These are phyloP conservation scores for Oriolus oriolus DNA, from an alignment of 2,113 vertebrate genomes.

Conservation along the genomic window DNA sequence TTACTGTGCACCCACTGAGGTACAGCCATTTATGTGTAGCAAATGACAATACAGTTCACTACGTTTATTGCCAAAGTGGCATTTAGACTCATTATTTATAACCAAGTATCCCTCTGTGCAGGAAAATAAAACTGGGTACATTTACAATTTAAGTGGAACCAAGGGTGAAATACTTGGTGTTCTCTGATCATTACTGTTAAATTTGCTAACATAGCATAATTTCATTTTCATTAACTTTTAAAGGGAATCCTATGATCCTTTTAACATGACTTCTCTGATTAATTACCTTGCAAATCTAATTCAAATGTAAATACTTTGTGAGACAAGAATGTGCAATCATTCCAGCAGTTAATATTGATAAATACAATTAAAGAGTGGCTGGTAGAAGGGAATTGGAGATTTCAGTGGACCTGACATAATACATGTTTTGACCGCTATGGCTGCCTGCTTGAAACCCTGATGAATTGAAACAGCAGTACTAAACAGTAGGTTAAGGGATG, in stretches of 20 bases:
- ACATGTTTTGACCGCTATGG: neutral
- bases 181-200: neutral
- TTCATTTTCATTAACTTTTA: neutral
- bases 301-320: neutral
- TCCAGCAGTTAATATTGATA: neutral
- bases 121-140: neutral
- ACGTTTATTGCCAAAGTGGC: neutral
- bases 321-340: neutral
- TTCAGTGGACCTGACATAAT: neutral
- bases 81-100: neutral
- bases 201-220: neutral
- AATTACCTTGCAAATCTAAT: neutral
- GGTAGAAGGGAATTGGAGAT: neutral
- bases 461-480: neutral
- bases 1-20: neutral
- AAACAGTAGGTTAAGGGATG: neutral
- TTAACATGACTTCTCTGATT: neutral
- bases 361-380: neutral
- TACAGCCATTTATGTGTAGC: neutral
- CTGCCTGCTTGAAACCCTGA: neutral
- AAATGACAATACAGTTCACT: neutral
- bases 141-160: neutral
- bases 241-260: neutral
- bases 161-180: neutral
- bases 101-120: neutral